Base-by-base conservation (phyloP, 1,140 invertebrate species). In the Venturia canescens region DNA sequence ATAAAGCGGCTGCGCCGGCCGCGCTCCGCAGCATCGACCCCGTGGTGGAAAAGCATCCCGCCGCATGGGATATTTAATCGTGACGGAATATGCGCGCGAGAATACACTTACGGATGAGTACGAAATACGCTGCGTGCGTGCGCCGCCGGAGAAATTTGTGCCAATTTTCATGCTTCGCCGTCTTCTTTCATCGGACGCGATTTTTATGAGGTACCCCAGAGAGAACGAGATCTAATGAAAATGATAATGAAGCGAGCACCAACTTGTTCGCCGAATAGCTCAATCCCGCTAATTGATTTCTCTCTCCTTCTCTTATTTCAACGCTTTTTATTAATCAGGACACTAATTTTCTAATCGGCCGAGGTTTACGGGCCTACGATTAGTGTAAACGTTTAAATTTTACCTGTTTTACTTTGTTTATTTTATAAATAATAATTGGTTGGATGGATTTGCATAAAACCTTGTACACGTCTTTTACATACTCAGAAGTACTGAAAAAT, bases 161-260 rank as follows among this genome's bases (percentile, higher is more conserved):
- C 82, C 77, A 83, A 87, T 88, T 89, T 89, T 88, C 86, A 89
- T 89, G 88, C 85, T 87, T 84, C 87, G 86, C 38, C 76, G 81
- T 86, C 84, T 82, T 83, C 83, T 80, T 83, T 80, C 82, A 81
- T 83, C 80, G 67, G 67, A 63, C 78, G 67, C 72, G 53, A 83
- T 77, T 60, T 81, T 80, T 66, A 77, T 29, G 57, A 44, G 18
- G 18, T 21, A 70, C 67, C n/a, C n/a, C n/a, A n/a, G 23, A 60
- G 31, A 34, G 29, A 21, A 26, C 57, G 38, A 74, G 63, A 57
- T 50, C 50, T 80, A 78, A 83, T 80, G 78, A 83, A 82, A 80
- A 83, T 83, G 67, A 83, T 83, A 80, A 83, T 81, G 23, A 31
- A 70, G 53, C 79, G 11, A 74, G 16, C 27, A 23, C 27, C 29